phyloP scores from a whole-genome alignment of 2,888 invertebrate genomes.

The Masnerella sp. region DNA sequence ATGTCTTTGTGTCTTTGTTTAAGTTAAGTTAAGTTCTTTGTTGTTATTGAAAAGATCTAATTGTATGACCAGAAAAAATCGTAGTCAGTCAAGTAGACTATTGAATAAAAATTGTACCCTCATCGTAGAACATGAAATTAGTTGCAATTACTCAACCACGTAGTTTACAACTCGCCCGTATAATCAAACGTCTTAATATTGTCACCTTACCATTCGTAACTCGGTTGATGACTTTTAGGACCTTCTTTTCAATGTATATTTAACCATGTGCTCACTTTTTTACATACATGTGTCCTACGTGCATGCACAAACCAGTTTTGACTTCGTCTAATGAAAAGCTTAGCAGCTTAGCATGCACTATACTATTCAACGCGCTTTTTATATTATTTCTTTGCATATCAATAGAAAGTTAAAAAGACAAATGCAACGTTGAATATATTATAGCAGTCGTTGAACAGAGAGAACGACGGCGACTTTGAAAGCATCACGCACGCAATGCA shows the following conservation, averaged over 20 bases:
- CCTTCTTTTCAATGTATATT: conserved; percentile 57
- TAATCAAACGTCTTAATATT: conserved; percentile 52
- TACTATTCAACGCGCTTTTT: conserved; percentile 46
- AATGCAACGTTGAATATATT: conserved; percentile 30
- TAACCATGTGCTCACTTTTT: conserved; percentile 50
- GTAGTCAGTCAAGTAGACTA: not conserved
- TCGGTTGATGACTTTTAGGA: conserved; percentile 55
- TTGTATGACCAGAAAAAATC: too few species aligned
- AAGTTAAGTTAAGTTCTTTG: too few species aligned
- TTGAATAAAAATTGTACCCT: too few species aligned
- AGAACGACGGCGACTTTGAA: too few species aligned
- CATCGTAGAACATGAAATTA: conserved; percentile 6
- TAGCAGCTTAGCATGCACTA: conserved; percentile 43
- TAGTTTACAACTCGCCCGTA: conserved; percentile 20
- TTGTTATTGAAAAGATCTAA: too few species aligned
- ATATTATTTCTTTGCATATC: conserved; percentile 44
- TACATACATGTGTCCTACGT: conserved; percentile 49
- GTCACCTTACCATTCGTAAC: conserved; percentile 47
- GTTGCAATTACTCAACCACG: conserved; percentile 35
- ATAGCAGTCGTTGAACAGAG: too few species aligned
- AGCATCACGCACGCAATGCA: too few species aligned
- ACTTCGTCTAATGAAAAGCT: conserved; percentile 55
- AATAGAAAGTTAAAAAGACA: conserved; percentile 44
- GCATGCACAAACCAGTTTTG: conserved; percentile 56
- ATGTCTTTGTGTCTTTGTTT: too few species aligned